Base-by-base conservation (phyloP, 53 echinoderm and acorn worm genomes). In the Henricia sp. region DNA sequence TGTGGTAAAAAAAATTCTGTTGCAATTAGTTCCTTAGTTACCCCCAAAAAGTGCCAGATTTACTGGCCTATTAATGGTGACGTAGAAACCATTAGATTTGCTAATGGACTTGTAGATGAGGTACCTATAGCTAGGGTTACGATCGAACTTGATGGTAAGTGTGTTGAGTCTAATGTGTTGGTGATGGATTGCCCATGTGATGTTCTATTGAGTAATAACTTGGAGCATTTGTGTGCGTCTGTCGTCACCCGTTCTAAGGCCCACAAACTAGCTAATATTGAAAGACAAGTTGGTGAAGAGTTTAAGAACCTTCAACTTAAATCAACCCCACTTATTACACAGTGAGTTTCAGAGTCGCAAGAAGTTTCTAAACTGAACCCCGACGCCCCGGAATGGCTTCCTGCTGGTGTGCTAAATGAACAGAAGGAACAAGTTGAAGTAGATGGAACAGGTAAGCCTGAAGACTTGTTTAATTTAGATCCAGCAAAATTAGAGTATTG, bases 101-200 rank as follows among this genome's bases (percentile, higher is more conserved):
- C 55, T 12, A 55, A 55, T 55, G 55, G 55, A 5, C 17, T 55
- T 5, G 55, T 55, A 24, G 55, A 55, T n/a, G 55, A 55, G 55
- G 19, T 55, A 4, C 55, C 55, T n/a, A 17, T 12, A n/a, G 55
- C 55, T 14, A 46, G 48, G 48, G 48, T 46, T 10, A 14, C 14
- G 48, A 46, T 10, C 17, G n/a, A n/a, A 4, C 17, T 55, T 6
- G 19, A n/a, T 30, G 33, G 17, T 6, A 63, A 28, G 9, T 8
- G 33, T 4, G 17, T 63, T 28, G 63, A 26, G 33, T 63, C 63
- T 17, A 21, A 63, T 63, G 63, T 63, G 30, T 34, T 63, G 4
- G 63, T 63, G 9, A 63, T 63, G 63, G 6, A 63, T 17, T 63
- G 63, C 63, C 63, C 28, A 32, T 63, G 63, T 63, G 63, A 63